A percentile compares a stretch with the other conserved stretches of the same genome.
Conservation (phyloP, 2,797 vertebrate genomes). For the Amazona finschi region DNA sequence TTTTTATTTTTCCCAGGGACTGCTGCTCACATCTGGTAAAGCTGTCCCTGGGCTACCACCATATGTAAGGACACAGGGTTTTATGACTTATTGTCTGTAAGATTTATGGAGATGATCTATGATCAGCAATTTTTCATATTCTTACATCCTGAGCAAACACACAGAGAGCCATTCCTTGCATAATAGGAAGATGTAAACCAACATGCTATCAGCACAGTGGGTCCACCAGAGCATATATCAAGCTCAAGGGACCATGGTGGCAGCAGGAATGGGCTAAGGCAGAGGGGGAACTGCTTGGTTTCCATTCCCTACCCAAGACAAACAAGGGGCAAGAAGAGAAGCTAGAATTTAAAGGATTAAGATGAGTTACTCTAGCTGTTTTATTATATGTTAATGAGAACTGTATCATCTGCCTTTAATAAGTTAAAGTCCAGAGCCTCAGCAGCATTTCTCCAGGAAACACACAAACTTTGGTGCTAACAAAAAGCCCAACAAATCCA, state of each 20-base stretch:
- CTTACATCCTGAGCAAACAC: conserved; percentile 57
- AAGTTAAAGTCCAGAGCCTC: conserved; percentile 56
- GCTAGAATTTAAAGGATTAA: conserved; percentile 62
- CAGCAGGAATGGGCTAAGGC: background rate
- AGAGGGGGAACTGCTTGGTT: background rate
- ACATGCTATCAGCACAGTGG: background rate
- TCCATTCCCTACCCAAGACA: background rate
- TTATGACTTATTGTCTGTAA: conserved; percentile 85
- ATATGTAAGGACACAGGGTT: conserved; percentile 86
- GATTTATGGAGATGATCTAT: conserved; percentile 89
- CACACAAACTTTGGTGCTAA: background rate
- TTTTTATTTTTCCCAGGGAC: conserved; percentile 13
- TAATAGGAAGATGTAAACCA: background rate
- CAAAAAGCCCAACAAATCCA: background rate
- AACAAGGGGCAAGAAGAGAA: background rate
- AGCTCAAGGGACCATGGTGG: background rate
- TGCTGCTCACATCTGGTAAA: conserved; percentile 71
- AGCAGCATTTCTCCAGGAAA: conserved; percentile 59
- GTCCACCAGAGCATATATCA: background rate
- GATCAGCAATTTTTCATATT: conserved; percentile 87
- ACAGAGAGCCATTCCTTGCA: background rate
- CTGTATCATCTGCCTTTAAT: conserved; percentile 39
- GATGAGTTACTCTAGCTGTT: conserved; percentile 46
- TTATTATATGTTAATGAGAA: conserved; percentile 56
- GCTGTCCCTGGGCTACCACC: conserved; percentile 74